phyloP scores from a whole-genome alignment of 2,797 vertebrate genomes.

The Brotula barbata region DNA sequence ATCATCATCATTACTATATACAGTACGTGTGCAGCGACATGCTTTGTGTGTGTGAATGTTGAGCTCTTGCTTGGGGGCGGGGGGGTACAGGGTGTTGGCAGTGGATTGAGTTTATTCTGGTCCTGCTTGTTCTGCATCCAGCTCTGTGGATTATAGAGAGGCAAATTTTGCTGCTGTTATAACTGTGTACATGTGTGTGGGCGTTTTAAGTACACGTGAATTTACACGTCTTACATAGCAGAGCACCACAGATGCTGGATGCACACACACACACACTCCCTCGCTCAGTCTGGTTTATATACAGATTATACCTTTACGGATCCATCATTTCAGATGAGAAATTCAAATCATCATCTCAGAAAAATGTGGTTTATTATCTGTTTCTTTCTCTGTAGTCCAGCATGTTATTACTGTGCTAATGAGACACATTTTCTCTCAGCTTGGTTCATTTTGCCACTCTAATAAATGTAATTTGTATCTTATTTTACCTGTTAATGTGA shows the following conservation, averaged over 20 bases:
- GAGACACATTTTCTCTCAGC: too few relatives aligned
- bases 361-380: too few relatives aligned
- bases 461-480: neutral
- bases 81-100: slow-evolving; percentile 48
- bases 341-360: too few relatives aligned
- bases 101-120: slow-evolving; percentile 53
- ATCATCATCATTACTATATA: too few relatives aligned
- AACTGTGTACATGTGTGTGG: slow-evolving; percentile 1
- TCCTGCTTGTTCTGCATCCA: slow-evolving; percentile 62
- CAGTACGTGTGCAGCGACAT: too few relatives aligned
- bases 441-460: too few relatives aligned
- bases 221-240: slow-evolving; percentile 42
- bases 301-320: too few relatives aligned
- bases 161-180: slow-evolving; percentile 23
- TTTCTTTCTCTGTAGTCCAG: too few relatives aligned
- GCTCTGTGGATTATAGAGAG: slow-evolving; percentile 61
- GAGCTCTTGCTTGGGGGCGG: neutral
- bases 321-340: neutral
- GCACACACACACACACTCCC: slow-evolving; percentile 5
- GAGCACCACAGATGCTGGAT: slow-evolving; percentile 27
- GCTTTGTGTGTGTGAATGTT: slow-evolving; percentile 19
- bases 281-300: slow-evolving; percentile 19
- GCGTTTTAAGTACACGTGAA: neutral
- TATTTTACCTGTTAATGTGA: neutral
- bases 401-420: too few relatives aligned